Base-by-base conservation (phyloP, 2,797 vertebrate genomes). In the Helostoma temminkii region DNA sequence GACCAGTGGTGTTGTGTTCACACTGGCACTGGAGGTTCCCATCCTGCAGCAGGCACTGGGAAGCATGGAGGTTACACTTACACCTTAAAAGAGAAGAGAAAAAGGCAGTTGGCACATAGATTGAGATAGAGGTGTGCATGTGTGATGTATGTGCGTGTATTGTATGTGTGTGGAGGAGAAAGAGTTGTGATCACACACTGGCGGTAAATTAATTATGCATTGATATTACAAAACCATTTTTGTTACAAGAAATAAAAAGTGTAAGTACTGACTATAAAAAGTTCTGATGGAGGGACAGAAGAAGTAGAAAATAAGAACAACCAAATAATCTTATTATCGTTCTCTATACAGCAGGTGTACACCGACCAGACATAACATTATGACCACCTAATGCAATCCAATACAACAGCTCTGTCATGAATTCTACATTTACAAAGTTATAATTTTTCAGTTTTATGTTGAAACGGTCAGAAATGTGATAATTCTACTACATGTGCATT, bases 1-100 rank as follows among this genome's bases (percentile, higher is more conserved):
- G 97, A 47, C 97, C 98, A 0, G 98, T 98, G 84, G 98, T 99
- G 94, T 99, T 98, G 94, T 99, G 98, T 79, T 99, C 98, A 4
- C 98, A 99, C 91, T 96, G 96, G 2, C 98, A 99, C 93, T 97
- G 96, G 30, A 99, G 94, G 88, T 94, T 96, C 78, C 96, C 97
- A 7, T 98, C 97, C 16, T 88, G 93, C 85, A 95, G 93, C 53
- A 95, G 94, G 93, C 98, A 99, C 91, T 95, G 94, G 76, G 94
- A 97, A 62, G 97, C 95, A 0, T 99, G 98, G 77, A 99, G 95
- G 93, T 98, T 98, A 89, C 98, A 99, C 84, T 98, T 99, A 83
- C 98, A 99, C 93, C 98, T 99, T 54, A 47, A 69, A 21, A 78
- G 16, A 50, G 32, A 58, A 26, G 14, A 66, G 56, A 28, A 58